Base-by-base conservation (phyloP, 2,888 invertebrate genomes). In the Endotricha flammealis region DNA sequence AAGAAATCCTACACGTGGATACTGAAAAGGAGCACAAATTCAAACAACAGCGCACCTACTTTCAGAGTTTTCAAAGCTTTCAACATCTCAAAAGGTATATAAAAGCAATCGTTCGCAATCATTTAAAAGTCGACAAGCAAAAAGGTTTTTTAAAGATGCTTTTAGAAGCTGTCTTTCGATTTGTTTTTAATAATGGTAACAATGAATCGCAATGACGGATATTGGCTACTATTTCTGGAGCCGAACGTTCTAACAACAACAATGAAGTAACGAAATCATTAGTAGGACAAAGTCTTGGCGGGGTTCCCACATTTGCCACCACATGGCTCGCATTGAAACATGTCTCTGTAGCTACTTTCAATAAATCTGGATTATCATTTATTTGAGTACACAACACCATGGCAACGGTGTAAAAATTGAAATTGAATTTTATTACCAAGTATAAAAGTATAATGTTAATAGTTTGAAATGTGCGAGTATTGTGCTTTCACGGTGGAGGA, bases 281-380 rank as follows among this genome's bases (percentile, higher is more conserved):
- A 78, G 74, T 77, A 67, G 76, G 70, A 75, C 79, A 77, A 66
- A 67, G 64, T 79, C 78, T 85, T 83, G 85, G 85, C 83, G 76
- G 74, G 72, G 79, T 82, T 85, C 85, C 85, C 85, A 85, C 82
- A 83, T 80, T 80, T 69, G 73, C 75, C 68, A 76, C 72, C 81
- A 85, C 80, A 77, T 86, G 83, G 74, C 69, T 70, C 68, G 67
- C 68, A 76, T 73, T 74, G 70, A 70, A 78, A 78, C 70, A 70
- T 69, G 67, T 61, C 57, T 71, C 66, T 65, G 59, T 53, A 62
- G 62, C 66, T 75, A 78, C 65, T 75, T 78, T 76, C 76, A 78
- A 82, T 83, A 85, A 82, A 82, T 82, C 76, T 74, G 79, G 80
- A 82, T 82, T 81, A 80, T 68, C 68, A 68, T 76, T 77, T 76